A percentile compares a stretch with the other conserved stretches of the same genome.
Evolutionary conservation across 2,888 invertebrate species (phyloP).

Genomic region (Dastarcus helophoroides): DNA sequence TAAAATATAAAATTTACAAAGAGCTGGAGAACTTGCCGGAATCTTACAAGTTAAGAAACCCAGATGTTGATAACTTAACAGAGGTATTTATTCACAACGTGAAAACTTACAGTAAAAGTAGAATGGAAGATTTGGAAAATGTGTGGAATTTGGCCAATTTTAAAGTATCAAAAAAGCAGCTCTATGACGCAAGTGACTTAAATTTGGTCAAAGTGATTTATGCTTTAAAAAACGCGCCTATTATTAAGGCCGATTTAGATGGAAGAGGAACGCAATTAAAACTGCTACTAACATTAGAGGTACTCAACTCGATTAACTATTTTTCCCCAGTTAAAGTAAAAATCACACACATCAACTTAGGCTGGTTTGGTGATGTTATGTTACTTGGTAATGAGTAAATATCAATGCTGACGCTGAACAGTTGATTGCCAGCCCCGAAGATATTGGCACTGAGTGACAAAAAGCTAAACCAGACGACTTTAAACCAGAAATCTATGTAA

Average conservation of each 20-base stretch:
- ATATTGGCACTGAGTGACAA: too few relatives aligned
- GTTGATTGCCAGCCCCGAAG: too few relatives aligned
- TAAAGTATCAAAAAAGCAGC: constrained; percentile 32
- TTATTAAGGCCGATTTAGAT: constrained; percentile 66
- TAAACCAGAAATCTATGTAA: too few relatives aligned
- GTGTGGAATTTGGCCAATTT: constrained; percentile 33
- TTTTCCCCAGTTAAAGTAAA: too few relatives aligned
- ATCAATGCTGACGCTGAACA: too few relatives aligned
- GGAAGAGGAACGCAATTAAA: constrained; percentile 85
- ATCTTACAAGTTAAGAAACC: constrained; percentile 13
- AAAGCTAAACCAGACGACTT: too few relatives aligned
- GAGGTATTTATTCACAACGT: constrained; percentile 21
- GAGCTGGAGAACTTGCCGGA: constrained; percentile 19
- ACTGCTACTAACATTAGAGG: constrained; percentile 63
- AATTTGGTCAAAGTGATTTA: constrained; percentile 52
- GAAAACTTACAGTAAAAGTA: constrained; percentile 9
- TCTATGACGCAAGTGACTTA: constrained; percentile 32
- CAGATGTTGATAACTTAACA: constrained; percentile 14
- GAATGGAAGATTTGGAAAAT: constrained; percentile 9
- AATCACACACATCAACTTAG: too few relatives aligned
- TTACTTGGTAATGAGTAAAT: too few relatives aligned
- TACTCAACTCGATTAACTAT: too few relatives aligned
- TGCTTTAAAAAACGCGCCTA: constrained; percentile 53
- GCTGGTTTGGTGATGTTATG: too few relatives aligned
- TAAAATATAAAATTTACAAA: constrained; percentile 20